Evolutionary conservation across 2,888 invertebrate species (phyloP).

Genomic region (Mythimna ferrago): DNA sequence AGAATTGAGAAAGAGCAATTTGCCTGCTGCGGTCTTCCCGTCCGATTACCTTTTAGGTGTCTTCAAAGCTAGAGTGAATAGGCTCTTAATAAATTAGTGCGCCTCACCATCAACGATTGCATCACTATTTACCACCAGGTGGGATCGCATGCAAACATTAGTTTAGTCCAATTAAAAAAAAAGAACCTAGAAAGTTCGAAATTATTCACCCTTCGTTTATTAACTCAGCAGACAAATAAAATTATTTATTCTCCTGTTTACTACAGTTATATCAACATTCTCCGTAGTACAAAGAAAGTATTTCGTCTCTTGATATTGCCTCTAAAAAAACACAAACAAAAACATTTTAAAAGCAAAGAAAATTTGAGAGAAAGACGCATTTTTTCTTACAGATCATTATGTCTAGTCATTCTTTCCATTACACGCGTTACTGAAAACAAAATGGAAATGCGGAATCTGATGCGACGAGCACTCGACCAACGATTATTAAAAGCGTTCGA

Average conservation of each 20-base stretch:
- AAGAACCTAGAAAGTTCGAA: too few relatives aligned
- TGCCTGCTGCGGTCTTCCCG: too few relatives aligned
- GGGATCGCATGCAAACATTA: too few relatives aligned
- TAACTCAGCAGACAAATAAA: neutral
- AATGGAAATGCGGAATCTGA: conserved; percentile 71
- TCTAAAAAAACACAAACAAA: conserved; percentile 32
- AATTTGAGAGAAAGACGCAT: conserved; percentile 57
- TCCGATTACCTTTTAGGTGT: too few relatives aligned
- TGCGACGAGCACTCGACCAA: conserved; percentile 58
- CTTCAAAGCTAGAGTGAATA: too few relatives aligned
- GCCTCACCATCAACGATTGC: too few relatives aligned
- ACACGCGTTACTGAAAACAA: conserved; percentile 74
- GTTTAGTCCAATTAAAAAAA: too few relatives aligned
- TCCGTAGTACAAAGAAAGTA: conserved; percentile 19
- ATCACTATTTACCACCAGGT: too few relatives aligned
- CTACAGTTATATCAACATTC: conserved; percentile 19
- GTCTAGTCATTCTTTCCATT: conserved; percentile 76
- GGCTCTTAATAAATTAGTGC: too few relatives aligned
- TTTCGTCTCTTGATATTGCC: conserved; percentile 22
- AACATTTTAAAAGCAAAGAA: conserved; percentile 33
- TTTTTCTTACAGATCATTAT: conserved; percentile 58
- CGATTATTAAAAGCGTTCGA: conserved; percentile 63
- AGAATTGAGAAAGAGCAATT: neutral
- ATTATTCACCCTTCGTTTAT: neutral
- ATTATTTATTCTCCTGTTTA: conserved; percentile 10